A percentile compares a stretch with the other conserved stretches of the same genome.
Conservation (phyloP, 2,888 invertebrate genomes). For the Diaphora mendica region DNA sequence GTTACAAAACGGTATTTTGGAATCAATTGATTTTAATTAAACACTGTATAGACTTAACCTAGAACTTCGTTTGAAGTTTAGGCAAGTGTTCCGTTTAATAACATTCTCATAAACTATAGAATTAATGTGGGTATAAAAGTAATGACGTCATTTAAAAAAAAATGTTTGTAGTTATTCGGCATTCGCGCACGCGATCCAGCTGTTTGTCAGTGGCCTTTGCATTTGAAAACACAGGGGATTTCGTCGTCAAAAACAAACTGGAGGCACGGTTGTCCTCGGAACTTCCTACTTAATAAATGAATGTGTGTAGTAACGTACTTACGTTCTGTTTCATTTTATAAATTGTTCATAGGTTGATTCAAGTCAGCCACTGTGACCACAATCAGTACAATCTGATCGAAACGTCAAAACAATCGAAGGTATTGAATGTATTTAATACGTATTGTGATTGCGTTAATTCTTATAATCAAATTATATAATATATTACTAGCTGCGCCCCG, state of each 20-base stretch:
- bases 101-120: slow-evolving; percentile 7
- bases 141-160: slow-evolving; percentile 46
- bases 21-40: not conserved
- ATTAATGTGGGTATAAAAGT: slow-evolving; percentile 20
- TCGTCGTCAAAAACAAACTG: slow-evolving; percentile 65
- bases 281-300: slow-evolving; percentile 74
- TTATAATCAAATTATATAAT: no score
- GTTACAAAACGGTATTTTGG: not conserved
- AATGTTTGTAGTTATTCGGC: slow-evolving; percentile 49
- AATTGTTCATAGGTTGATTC: no score
- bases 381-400: no score
- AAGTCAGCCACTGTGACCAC: no score
- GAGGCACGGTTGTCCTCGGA: slow-evolving; percentile 61
- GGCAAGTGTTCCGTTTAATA: not conserved
- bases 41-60: not conserved
- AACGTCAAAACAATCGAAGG: no score
- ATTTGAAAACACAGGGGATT: slow-evolving; percentile 61
- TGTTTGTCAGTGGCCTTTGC: slow-evolving; percentile 63
- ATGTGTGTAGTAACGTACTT: slow-evolving; percentile 61
- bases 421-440: no score
- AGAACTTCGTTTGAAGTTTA: not conserved
- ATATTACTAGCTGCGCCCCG: no score
- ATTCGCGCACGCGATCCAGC: slow-evolving; percentile 64
- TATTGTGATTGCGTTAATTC: no score
- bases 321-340: slow-evolving; percentile 14